Conservation (phyloP, 2,888 invertebrate genomes). For the Theristus sp. region DNA sequence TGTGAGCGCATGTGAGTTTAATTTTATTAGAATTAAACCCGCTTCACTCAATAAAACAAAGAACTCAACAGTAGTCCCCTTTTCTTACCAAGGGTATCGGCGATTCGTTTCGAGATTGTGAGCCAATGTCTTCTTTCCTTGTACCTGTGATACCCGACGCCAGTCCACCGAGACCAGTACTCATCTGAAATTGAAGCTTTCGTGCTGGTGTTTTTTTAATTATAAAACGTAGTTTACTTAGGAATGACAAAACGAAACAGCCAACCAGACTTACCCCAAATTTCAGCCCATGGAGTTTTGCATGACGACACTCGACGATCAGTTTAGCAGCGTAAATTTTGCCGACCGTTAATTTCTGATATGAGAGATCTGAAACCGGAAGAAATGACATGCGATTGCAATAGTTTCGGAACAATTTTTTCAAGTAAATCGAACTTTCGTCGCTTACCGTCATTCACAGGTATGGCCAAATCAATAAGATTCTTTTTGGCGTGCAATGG, state of each 20-base stretch:
- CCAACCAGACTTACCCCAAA: background rate
- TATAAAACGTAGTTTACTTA: background rate
- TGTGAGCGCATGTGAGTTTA: no score
- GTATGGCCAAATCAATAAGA: conserved; percentile 69
- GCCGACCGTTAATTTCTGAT: conserved; percentile 81
- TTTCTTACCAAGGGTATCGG: no score
- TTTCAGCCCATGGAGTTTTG: conserved; percentile 37
- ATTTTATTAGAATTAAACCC: no score
- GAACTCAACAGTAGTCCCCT: no score
- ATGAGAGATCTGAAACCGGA: conserved; percentile 45
- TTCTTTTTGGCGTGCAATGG: conserved; percentile 94
- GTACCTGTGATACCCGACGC: background rate
- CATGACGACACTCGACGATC: conserved; percentile 88
- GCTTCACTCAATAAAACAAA: no score
- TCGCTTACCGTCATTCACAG: conserved; percentile 48
- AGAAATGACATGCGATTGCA: background rate
- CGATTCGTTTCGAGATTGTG: background rate
- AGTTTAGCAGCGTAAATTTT: conserved; percentile 93
- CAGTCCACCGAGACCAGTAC: background rate
- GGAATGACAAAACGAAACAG: background rate
- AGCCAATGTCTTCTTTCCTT: background rate
- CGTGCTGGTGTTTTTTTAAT: no score
- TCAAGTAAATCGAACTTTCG: no score
- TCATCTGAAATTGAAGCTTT: background rate
- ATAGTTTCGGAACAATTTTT: no score